A percentile compares a stretch with the other conserved stretches of the same genome.
phyloP scores from a whole-genome alignment of 1,140 invertebrate genomes.

The Anastrepha obliqua region DNA sequence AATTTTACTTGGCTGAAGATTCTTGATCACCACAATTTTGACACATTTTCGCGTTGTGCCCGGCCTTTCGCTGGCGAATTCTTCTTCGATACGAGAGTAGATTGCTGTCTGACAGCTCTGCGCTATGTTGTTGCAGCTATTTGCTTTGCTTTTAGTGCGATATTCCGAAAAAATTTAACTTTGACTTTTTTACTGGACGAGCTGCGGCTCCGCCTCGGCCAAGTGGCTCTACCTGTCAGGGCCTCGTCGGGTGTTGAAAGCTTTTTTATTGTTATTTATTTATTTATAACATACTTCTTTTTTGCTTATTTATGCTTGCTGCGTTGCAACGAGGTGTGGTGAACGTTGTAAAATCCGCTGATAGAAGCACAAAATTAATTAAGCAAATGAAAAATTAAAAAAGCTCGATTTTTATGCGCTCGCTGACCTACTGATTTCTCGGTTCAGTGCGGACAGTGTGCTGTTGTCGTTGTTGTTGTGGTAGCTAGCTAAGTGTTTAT shows the following conservation, averaged over 20 bases:
- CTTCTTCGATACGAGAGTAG: neutral
- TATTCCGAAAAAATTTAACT: neutral
- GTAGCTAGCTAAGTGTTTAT: neutral
- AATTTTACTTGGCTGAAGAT: neutral
- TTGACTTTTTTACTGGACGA: neutral
- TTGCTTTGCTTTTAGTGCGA: no score
- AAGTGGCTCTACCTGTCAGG: neutral
- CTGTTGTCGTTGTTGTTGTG: slow-evolving; percentile 11
- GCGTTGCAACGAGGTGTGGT: neutral
- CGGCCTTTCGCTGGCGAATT: neutral
- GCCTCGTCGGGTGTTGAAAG: neutral
- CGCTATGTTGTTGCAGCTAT: no score
- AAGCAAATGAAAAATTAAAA: neutral
- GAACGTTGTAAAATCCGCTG: neutral
- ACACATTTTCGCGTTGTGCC: neutral
- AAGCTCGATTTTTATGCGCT: slow-evolving; percentile 43
- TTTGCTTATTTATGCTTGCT: neutral
- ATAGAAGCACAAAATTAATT: slow-evolving; percentile 44
- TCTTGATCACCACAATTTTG: neutral
- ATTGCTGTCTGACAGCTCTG: neutral
- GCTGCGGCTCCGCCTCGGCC: neutral
- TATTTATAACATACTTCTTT: slow-evolving; percentile 25
- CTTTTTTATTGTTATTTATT: slow-evolving; percentile 36
- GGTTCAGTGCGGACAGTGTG: neutral
- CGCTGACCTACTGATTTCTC: slow-evolving; percentile 47